Evolutionary conservation across 2,113 vertebrate genomes (phyloP), one percentile per base, ranked within the genome.

Genomic region (Mystacornis crossleyi): DNA sequence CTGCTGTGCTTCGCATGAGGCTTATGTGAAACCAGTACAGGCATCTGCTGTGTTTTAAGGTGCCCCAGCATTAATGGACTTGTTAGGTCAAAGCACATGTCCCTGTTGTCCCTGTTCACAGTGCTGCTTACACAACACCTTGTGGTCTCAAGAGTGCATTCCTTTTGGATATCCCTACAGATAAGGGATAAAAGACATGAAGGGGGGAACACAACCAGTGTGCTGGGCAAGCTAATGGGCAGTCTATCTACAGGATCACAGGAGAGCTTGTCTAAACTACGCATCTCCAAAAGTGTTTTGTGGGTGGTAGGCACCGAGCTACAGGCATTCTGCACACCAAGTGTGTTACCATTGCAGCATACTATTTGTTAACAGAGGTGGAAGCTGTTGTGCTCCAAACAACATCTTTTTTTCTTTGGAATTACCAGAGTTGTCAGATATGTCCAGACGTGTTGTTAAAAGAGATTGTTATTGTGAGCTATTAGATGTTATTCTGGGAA

Each of bases 141-240:
- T 13, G 21, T 12, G 6, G 65, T 40, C 53, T 60, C 24, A 8
- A 24, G 4, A 69, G 21, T 36, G 8, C 25, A 7, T 43, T 54
- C 10, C 24, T 69, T 81, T 79, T 62, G 31, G 26, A 29, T 60
- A 67, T 66, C 83, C 65, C 19, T 42, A 40, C 12, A 58, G 24
- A 5, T 36, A 28, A 33, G 6, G 51, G 26, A 66, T 50, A 66
- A 81, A 78, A 81, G 18, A 45, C 1, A 0, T 3, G 24, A 21
- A 28, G 11, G 0, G 0, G 15, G 20, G 10, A 69, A 13, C 33
- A 69, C n/a, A 50, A 4, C 4, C 26, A 23, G 10, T 1, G 19
- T 48, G 31, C 53, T 74, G 36, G 3, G 0, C 33, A 45, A 1
- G 9, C 38, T 73, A 47, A 10, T 1, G 14, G 61, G 15, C 3